A percentile compares a stretch with the other conserved stretches of the same genome.
Conservation (phyloP, 2,888 invertebrate genomes). For the Endotricha flammealis region DNA sequence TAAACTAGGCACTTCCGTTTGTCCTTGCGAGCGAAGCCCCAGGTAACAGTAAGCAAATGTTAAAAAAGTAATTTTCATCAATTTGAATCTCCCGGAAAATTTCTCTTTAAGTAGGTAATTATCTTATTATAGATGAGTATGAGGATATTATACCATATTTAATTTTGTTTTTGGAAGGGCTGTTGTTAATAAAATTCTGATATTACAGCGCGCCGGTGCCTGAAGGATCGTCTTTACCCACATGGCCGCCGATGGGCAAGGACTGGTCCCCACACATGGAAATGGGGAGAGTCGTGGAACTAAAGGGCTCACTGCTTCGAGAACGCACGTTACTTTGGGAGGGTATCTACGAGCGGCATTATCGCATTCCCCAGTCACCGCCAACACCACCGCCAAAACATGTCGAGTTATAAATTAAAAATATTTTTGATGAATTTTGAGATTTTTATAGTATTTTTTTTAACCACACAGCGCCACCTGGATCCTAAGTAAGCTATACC, state of each 20-base stretch:
- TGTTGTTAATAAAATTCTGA: not conserved
- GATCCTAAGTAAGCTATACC: no score
- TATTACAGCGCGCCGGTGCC: slow-evolving; percentile 25
- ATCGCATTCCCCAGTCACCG: slow-evolving; percentile 30
- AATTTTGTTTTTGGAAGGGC: not conserved
- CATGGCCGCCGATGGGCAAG: slow-evolving; percentile 33
- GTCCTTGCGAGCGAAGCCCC: no score
- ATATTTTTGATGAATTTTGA: no score
- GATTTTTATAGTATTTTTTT: no score
- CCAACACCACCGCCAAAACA: slow-evolving; percentile 13
- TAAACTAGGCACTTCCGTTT: no score
- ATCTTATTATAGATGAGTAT: no score
- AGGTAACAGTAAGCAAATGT: no score
- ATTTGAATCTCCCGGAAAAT: no score
- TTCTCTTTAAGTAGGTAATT: no score
- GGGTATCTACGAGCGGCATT: slow-evolving; percentile 34
- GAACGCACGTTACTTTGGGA: slow-evolving; percentile 35
- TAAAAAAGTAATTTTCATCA: no score
- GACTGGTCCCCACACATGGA: slow-evolving; percentile 36
- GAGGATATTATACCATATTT: not conserved
- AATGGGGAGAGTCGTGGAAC: slow-evolving; percentile 24
- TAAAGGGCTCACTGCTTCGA: slow-evolving; percentile 25
- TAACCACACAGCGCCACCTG: no score
- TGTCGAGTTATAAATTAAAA: slow-evolving; percentile 19
- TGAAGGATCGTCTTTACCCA: slow-evolving; percentile 24